Conservation (phyloP, 2,113 vertebrate genomes). For the Podarcis muralis region DNA sequence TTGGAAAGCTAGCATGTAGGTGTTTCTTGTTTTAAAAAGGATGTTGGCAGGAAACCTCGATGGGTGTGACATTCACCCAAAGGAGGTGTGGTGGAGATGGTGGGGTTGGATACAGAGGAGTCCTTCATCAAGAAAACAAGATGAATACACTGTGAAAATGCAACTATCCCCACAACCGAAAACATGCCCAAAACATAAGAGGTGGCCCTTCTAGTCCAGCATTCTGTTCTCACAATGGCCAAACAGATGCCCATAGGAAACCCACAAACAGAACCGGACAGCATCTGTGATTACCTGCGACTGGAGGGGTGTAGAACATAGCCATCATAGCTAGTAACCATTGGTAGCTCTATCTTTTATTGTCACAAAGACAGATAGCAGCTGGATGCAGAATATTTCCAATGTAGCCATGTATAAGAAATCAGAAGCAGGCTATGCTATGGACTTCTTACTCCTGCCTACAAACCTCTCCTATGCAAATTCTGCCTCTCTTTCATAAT, state of each 20-base stretch:
- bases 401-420: not conserved
- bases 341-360: not conserved
- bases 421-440: not conserved
- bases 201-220: no score
- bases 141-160: rapidly evolving
- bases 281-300: no score
- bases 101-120: rapidly evolving
- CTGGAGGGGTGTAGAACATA: no score
- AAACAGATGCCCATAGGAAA: no score
- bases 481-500: not conserved
- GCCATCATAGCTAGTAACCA: no score
- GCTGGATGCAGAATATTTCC: not conserved
- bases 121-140: not conserved
- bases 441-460: not conserved
- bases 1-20: constrained; percentile 23
- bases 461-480: not conserved
- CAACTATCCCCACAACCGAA: not conserved
- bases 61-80: not conserved
- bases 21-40: constrained; percentile 14
- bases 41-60: not conserved
- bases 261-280: no score
- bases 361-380: no score
- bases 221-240: no score
- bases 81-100: no score
- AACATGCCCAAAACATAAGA: not conserved